Base-by-base conservation (phyloP, 2,797 vertebrate species). In the Muscicapa striata region DNA sequence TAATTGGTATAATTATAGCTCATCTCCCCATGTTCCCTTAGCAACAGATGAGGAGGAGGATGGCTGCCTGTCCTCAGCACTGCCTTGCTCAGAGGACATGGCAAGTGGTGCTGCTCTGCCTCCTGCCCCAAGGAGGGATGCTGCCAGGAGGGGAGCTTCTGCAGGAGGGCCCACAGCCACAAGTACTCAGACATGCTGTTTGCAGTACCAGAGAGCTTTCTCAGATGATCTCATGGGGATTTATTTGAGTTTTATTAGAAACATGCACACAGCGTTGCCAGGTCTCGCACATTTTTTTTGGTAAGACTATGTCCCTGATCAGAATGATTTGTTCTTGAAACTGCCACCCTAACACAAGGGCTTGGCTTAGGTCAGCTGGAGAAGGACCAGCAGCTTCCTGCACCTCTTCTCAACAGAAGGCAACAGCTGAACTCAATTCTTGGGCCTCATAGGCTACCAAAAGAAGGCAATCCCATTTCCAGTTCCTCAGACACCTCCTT, bases 21-120 rank as follows among this genome's bases (percentile, higher is more conserved):
- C 41, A 6, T 94, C 43, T 94, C 59, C 91, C 49, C 49, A 20
- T 72, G 92, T 93, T 96, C 79, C 82, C 96, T 51, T 88, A 91
- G 90, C 93, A 97, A 95, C 84, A 97, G 90, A 95, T 68, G 76
- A 90, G 55, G 90, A 94, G 86, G 78, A 89, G 58, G 48, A 89
- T 90, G 87, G 49, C 73, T 92, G 86, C 76, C 41, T 91, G 58
- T 80, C 95, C 0, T 0, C 7, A 4, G 46, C 19, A 27, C 61
- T 46, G 83, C 62, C 72, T 83, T 12, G 6, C 55, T 72, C 3
- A 0, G 77, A 84, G 68, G 19, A 66, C 29, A 0, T 7, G 40
- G 54, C 6, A 3, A 72, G 43, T 6, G 10, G 67, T 89, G 63
- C 62, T 36, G 43, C 63, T 90, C 51, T 84, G 85, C 92, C 40